These are phyloP conservation scores for Pectinophora gossypiella DNA, from an alignment of 1,140 invertebrate species.

Conservation along the genomic window DNA sequence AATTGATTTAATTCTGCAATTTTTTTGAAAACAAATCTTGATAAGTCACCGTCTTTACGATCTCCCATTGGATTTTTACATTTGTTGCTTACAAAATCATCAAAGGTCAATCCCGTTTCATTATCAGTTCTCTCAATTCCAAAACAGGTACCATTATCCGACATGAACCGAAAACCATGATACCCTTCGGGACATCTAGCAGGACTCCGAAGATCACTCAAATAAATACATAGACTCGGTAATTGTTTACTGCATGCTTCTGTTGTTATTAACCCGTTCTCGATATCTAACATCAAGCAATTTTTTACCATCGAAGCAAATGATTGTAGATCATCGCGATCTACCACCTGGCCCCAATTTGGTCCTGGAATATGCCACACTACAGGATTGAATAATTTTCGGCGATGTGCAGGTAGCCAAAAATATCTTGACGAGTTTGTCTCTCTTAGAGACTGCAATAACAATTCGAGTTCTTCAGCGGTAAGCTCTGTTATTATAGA, in stretches of 20 bases:
- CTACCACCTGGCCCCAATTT: constrained; percentile 43
- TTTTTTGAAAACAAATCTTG: constrained; percentile 49
- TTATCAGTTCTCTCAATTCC: constrained; percentile 41
- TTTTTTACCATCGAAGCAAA: constrained; percentile 30
- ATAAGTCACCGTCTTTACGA: constrained; percentile 24
- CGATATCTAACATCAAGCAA: constrained; percentile 46
- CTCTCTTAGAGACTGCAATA: constrained; percentile 33
- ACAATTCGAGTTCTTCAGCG: constrained; percentile 27
- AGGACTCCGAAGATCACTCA: constrained; percentile 44
- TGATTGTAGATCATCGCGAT: constrained; percentile 23
- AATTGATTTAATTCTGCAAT: constrained; percentile 36
- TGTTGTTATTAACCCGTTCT: constrained; percentile 29
- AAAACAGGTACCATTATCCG: constrained; percentile 45
- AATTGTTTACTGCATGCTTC: constrained; percentile 34
- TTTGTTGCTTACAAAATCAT: constrained; percentile 33
- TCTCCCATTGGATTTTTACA: constrained; percentile 46
- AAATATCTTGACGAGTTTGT: constrained; percentile 39
- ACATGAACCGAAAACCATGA: constrained; percentile 41
- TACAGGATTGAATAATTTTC: constrained; percentile 40
- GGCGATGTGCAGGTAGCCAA: constrained; percentile 50
- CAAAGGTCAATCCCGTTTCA: constrained; percentile 26
- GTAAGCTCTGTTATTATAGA: constrained; percentile 46
- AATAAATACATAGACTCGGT: constrained; percentile 53
- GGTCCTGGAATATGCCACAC: constrained; percentile 52
- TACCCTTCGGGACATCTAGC: constrained; percentile 50